These are phyloP conservation scores for Odontocolon sp. DNA, from an alignment of 2,888 invertebrate species.

Conservation along the genomic window DNA sequence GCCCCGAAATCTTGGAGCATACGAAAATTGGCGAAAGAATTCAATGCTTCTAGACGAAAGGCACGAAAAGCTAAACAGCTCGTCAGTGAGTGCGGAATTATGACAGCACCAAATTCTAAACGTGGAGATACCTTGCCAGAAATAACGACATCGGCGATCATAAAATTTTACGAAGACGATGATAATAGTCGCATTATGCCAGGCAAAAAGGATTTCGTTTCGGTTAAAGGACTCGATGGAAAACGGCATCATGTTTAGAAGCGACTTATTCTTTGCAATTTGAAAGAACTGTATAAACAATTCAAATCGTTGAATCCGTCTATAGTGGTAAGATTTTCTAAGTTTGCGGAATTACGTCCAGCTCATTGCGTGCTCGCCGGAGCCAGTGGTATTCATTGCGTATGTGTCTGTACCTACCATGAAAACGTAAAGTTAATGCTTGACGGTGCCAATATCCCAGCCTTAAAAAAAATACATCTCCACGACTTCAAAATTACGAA, in stretches of 20 bases:
- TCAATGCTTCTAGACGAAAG: not conserved
- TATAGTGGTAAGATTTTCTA: conserved; percentile 23
- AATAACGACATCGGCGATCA: not conserved
- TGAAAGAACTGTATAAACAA: conserved; percentile 29
- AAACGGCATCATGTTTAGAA: conserved; percentile 19
- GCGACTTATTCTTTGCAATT: conserved; percentile 34
- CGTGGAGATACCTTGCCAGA: not conserved
- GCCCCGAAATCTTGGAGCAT: conserved; percentile 7
- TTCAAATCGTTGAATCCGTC: conserved; percentile 14
- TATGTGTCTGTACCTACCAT: conserved; percentile 42
- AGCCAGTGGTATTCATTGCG: conserved; percentile 37
- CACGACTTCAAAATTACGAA: not conserved
- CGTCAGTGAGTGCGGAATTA: not conserved
- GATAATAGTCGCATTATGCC: conserved; percentile 34
- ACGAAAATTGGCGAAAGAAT: conserved; percentile 7
- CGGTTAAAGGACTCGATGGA: conserved; percentile 25
- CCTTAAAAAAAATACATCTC: not conserved
- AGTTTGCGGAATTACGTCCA: conserved; percentile 28
- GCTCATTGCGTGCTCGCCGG: conserved; percentile 40
- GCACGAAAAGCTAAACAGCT: conserved; percentile 4
- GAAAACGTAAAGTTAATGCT: conserved; percentile 48
- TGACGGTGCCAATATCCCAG: not conserved
- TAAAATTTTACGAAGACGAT: conserved; percentile 22
- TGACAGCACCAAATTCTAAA: not conserved
- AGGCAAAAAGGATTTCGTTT: conserved; percentile 43